Evolutionary conservation across 2,888 invertebrate genomes (phyloP).

Genomic region (Torymus aiolomorphi): DNA sequence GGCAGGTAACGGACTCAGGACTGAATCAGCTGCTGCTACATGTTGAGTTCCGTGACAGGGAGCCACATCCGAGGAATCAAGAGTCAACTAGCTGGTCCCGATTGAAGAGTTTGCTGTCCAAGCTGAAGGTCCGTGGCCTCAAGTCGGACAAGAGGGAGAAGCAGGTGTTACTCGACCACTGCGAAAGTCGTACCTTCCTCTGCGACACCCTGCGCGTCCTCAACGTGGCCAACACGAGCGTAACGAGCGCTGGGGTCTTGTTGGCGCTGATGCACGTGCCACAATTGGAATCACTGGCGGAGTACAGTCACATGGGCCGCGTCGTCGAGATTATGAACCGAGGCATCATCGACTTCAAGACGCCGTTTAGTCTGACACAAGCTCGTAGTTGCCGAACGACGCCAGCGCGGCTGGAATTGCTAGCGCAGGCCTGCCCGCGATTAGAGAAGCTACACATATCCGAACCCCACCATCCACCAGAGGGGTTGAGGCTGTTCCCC

Average conservation of each 20-base stretch:
- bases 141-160: constrained; percentile 64
- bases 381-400: constrained; percentile 73
- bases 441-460: constrained; percentile 73
- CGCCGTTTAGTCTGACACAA: constrained; percentile 71
- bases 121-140: constrained; percentile 61
- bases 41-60: constrained; percentile 72
- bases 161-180: constrained; percentile 71
- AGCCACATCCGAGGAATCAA: constrained; percentile 53
- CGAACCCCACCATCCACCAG: constrained; percentile 74
- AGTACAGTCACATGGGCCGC: constrained; percentile 74
- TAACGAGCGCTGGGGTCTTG: constrained; percentile 73
- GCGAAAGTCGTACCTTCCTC: constrained; percentile 72
- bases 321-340: constrained; percentile 73
- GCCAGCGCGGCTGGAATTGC: constrained; percentile 69
- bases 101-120: constrained; percentile 68
- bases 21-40: constrained; percentile 73
- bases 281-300: constrained; percentile 73
- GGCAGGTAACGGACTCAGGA: constrained; percentile 74
- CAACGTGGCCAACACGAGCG: constrained; percentile 74
- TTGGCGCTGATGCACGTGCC: constrained; percentile 73
- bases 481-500: constrained; percentile 70
- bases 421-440: constrained; percentile 73
- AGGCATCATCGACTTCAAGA: constrained; percentile 65
- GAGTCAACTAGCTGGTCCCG: constrained; percentile 70
- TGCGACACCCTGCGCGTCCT: constrained; percentile 73